phyloP scores from a whole-genome alignment of 2,888 invertebrate genomes.

The Pammene fasciana region DNA sequence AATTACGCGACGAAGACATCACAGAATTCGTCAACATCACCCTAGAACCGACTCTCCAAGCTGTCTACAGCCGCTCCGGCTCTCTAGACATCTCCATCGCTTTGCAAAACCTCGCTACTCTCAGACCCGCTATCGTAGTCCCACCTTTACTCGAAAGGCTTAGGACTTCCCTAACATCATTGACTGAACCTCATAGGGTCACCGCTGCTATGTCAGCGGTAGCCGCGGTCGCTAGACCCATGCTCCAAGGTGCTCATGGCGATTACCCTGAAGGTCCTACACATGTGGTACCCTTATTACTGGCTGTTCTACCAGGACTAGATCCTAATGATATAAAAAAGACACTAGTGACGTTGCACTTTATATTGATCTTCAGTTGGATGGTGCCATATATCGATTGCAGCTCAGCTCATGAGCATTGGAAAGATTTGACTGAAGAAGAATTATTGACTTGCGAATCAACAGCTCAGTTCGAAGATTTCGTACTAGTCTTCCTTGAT shows the following conservation, averaged over 20 bases:
- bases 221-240: conserved; percentile 86
- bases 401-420: conserved; percentile 87
- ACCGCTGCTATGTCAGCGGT: conserved; percentile 89
- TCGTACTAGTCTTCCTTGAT: conserved; percentile 93
- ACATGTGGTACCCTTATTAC: conserved; percentile 91
- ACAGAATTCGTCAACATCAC: conserved; percentile 91
- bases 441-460: conserved; percentile 90
- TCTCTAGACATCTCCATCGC: conserved; percentile 85
- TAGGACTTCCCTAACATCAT: conserved; percentile 90
- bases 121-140: conserved; percentile 92
- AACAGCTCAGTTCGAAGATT: conserved; percentile 94
- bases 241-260: conserved; percentile 81
- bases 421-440: conserved; percentile 88
- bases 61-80: conserved; percentile 90
- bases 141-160: conserved; percentile 92
- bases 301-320: conserved; percentile 92
- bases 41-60: conserved; percentile 88
- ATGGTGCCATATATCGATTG: conserved; percentile 94
- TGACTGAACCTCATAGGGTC: conserved; percentile 94
- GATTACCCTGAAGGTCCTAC: conserved; percentile 89
- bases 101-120: conserved; percentile 88
- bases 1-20: conserved; percentile 90
- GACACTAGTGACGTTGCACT: conserved; percentile 89
- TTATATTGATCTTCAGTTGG: conserved; percentile 89
- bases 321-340: conserved; percentile 94